These are phyloP conservation scores for Macrosoma leucophasiata DNA, from an alignment of 2,888 invertebrate genomes.

Conservation along the genomic window DNA sequence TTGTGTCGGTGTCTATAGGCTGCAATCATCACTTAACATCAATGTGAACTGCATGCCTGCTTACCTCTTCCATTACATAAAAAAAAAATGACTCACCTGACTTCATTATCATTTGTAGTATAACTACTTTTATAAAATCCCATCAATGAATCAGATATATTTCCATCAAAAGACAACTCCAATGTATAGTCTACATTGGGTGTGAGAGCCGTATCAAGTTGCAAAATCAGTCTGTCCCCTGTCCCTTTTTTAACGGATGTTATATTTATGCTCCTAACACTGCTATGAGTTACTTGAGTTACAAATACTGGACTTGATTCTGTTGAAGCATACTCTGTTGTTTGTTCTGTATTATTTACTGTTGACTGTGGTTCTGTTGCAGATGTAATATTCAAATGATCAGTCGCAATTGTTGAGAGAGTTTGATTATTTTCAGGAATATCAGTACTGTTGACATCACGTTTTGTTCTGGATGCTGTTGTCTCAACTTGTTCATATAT, in stretches of 20 bases:
- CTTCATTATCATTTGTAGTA: constrained; percentile 52
- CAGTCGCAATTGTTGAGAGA: constrained; percentile 10
- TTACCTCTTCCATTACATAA: too few relatives aligned
- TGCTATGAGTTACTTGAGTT: constrained; percentile 57
- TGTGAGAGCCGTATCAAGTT: constrained; percentile 52
- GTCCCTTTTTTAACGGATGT: constrained; percentile 41
- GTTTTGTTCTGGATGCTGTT: constrained; percentile 35
- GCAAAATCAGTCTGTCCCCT: constrained; percentile 53
- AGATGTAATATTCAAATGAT: constrained; percentile 21
- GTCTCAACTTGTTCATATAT: constrained; percentile 57
- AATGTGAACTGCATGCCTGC: too few relatives aligned
- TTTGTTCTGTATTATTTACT: constrained; percentile 18
- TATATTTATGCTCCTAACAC: constrained; percentile 50
- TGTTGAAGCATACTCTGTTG: constrained; percentile 25
- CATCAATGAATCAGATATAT: constrained; percentile 74
- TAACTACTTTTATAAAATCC: constrained; percentile 84
- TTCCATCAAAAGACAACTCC: constrained; percentile 71
- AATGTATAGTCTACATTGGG: constrained; percentile 71
- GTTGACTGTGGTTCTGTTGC: constrained; percentile 25
- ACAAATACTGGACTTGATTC: constrained; percentile 32
- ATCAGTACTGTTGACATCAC: constrained; percentile 29
- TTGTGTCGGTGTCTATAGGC: too few relatives aligned
- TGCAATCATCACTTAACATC: too few relatives aligned
- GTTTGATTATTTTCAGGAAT: neutral
- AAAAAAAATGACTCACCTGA: constrained; percentile 48